Conservation (phyloP, 2,888 invertebrate species). For the Orchestes rusci region DNA sequence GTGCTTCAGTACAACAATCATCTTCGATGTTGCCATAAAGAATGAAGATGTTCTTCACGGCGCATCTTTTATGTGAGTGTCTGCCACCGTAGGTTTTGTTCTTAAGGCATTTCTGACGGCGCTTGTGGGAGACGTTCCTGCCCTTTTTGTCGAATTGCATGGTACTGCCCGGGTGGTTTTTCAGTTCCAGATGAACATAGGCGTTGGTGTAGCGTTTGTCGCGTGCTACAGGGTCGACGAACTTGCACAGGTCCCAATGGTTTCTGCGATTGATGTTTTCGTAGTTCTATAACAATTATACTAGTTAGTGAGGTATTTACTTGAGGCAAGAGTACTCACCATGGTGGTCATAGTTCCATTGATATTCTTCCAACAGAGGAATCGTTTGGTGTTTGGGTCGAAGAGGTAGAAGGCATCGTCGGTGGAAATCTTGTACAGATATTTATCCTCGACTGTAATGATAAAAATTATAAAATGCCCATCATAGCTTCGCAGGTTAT, state of each 20-base stretch:
- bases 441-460: no score
- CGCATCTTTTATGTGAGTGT: conserved; percentile 5
- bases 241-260: conserved; percentile 16
- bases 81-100: background rate
- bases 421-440: conserved; percentile 16
- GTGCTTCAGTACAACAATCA: conserved; percentile 11
- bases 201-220: background rate
- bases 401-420: conserved; percentile 13
- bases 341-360: conserved; percentile 8
- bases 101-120: conserved; percentile 9
- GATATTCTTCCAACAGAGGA: conserved; percentile 17
- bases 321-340: conserved; percentile 7
- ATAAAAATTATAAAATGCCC: no score
- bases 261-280: conserved; percentile 10
- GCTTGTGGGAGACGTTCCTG: conserved; percentile 4
- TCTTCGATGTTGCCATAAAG: conserved; percentile 3
- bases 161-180: background rate
- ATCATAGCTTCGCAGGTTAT: no score
- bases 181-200: conserved; percentile 10
- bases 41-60: conserved; percentile 2
- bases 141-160: conserved; percentile 14
- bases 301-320: background rate
- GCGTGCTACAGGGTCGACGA: conserved; percentile 2
- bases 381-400: conserved; percentile 7
- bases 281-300: conserved; percentile 13